Percentiles rank a stretch among this genome's conserved stretches.
Evolutionary conservation across 2,113 vertebrate genomes (phyloP).

Genomic region (Pavo muticus): DNA sequence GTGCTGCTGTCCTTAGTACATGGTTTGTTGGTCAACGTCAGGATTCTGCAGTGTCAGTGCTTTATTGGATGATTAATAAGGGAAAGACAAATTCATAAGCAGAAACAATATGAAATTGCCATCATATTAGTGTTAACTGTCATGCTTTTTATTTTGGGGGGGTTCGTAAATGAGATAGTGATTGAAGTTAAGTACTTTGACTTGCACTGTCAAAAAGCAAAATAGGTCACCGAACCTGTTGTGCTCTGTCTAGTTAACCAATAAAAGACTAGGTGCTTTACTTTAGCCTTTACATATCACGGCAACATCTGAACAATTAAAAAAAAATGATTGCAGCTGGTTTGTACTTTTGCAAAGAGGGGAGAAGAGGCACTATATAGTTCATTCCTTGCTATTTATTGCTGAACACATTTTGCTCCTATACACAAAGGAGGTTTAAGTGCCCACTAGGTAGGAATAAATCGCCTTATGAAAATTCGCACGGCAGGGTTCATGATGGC

Average conservation of each 20-base stretch:
- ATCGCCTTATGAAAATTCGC: slow-evolving; percentile 78
- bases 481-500: slow-evolving; percentile 64
- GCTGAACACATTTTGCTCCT: slow-evolving; percentile 66
- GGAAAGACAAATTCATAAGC: slow-evolving; percentile 97
- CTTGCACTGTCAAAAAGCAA: slow-evolving; percentile 80
- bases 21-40: slow-evolving; percentile 98
- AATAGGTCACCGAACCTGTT: slow-evolving; percentile 82
- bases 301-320: background rate
- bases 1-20: slow-evolving; percentile 97
- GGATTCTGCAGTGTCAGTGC: slow-evolving; percentile 97
- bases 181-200: slow-evolving; percentile 88
- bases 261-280: slow-evolving; percentile 59
- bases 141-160: slow-evolving; percentile 81
- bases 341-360: slow-evolving; percentile 42
- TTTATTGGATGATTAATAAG: slow-evolving; percentile 99
- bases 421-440: slow-evolving; percentile 73
- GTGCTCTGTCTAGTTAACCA: slow-evolving; percentile 82
- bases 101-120: slow-evolving; percentile 92
- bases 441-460: slow-evolving; percentile 79
- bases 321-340: background rate
- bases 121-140: slow-evolving; percentile 86
- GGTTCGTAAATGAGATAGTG: slow-evolving; percentile 82
- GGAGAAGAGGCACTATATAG: background rate
- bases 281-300: slow-evolving; percentile 4
- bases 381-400: slow-evolving; percentile 67